These are phyloP conservation scores for Tenthredo distinguenda DNA, from an alignment of 2,888 invertebrate genomes.

Conservation along the genomic window DNA sequence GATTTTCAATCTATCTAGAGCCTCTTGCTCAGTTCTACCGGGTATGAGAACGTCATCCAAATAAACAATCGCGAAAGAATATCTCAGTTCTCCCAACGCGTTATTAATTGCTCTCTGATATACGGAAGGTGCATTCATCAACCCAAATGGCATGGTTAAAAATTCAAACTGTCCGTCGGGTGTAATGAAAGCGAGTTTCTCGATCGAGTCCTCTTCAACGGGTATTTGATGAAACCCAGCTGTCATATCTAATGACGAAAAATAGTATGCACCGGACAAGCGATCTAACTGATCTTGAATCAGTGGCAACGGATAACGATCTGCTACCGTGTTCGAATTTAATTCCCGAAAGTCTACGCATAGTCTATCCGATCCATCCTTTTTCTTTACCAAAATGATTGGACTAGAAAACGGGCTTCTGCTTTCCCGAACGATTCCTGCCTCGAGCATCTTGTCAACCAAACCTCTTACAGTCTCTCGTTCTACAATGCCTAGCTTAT, in stretches of 20 bases:
- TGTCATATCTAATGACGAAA: constrained; percentile 57
- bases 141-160: constrained; percentile 58
- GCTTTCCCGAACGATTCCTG: constrained; percentile 55
- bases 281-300: constrained; percentile 61
- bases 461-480: constrained; percentile 45
- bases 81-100: constrained; percentile 51
- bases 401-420: constrained; percentile 59
- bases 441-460: too few species aligned
- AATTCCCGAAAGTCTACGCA: constrained; percentile 62
- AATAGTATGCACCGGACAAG: constrained; percentile 54
- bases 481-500: not conserved
- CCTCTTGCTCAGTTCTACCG: constrained; percentile 49
- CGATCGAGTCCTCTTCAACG: not conserved
- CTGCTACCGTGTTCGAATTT: constrained; percentile 62
- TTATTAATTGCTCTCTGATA: constrained; percentile 55
- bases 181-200: constrained; percentile 62
- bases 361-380: constrained; percentile 57
- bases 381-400: constrained; percentile 58
- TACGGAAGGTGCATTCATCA: constrained; percentile 57
- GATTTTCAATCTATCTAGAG: constrained; percentile 36
- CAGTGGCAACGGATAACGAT: constrained; percentile 63
- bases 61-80: constrained; percentile 47
- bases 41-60: constrained; percentile 58
- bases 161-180: constrained; percentile 54
- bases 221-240: constrained; percentile 55